phyloP scores from a whole-genome alignment of 2,888 invertebrate species.

The Linnaemya vulpina region DNA sequence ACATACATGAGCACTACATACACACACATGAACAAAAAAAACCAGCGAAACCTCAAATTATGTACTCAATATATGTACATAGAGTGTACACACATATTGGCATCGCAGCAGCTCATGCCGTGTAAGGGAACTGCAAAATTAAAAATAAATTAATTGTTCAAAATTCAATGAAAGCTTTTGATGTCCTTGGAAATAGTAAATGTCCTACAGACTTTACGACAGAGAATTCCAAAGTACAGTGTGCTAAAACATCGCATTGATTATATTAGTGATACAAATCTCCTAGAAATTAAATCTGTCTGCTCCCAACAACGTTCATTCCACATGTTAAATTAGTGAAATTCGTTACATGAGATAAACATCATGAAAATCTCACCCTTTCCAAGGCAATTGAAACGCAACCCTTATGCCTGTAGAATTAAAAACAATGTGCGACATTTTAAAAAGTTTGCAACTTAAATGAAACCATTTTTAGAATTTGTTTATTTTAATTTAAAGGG shows the following conservation, averaged over 20 bases:
- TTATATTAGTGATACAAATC: not conserved
- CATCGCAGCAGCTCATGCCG: too few relatives aligned
- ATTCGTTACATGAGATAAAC: conserved; percentile 62
- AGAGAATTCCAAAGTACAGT: conserved; percentile 21
- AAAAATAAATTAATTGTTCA: too few relatives aligned
- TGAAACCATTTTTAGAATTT: conserved; percentile 9
- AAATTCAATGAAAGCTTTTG: too few relatives aligned
- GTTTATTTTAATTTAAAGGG: conserved; percentile 56
- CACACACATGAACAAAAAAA: too few relatives aligned
- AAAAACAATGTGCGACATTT: conserved; percentile 51
- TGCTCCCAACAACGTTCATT: not conserved
- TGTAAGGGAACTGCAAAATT: too few relatives aligned
- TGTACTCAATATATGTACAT: too few relatives aligned
- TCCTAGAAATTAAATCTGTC: conserved; percentile 15
- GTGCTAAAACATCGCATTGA: conserved; percentile 1
- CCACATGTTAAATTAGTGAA: conserved; percentile 49
- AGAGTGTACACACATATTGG: too few relatives aligned
- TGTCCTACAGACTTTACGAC: not conserved
- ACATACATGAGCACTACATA: too few relatives aligned
- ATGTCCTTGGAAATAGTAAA: not conserved
- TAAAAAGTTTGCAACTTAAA: conserved; percentile 55
- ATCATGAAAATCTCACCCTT: conserved; percentile 58
- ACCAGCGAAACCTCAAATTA: too few relatives aligned
- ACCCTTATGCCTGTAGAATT: conserved; percentile 54
- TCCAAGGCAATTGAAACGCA: conserved; percentile 40